A percentile compares a stretch with the other conserved stretches of the same genome.
Evolutionary conservation across 2,797 vertebrate species (phyloP).

Genomic region (Neomorphus geoffroyi): DNA sequence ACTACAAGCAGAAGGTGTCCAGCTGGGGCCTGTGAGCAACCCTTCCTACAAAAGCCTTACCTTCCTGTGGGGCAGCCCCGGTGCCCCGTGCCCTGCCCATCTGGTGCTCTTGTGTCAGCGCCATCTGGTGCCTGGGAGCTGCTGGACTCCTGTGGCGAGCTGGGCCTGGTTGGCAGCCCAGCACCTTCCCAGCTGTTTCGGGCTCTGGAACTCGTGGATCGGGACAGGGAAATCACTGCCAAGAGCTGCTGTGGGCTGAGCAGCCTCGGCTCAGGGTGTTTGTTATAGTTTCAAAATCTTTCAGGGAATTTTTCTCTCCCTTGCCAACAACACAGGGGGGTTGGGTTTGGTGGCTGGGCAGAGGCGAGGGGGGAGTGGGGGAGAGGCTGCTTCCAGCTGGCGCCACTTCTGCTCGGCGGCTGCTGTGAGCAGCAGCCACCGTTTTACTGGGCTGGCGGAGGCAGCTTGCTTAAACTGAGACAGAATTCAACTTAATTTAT

Average conservation of each 20-base stretch:
- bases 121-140: accelerated
- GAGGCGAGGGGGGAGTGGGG: no score
- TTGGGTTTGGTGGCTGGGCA: no score
- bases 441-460: no score
- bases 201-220: neutral
- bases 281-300: no score
- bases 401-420: no score
- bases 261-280: neutral
- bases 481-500: neutral
- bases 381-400: no score
- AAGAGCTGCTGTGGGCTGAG: neutral
- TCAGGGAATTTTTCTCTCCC: no score
- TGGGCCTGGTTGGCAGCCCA: neutral
- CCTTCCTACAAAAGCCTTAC: neutral
- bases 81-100: neutral
- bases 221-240: accelerated
- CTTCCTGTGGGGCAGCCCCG: neutral
- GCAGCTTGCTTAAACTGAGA: no score
- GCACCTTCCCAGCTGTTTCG: neutral
- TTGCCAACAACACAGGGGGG: no score
- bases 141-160: neutral
- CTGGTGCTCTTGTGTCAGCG: accelerated
- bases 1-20: neutral
- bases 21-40: neutral
- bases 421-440: no score